These are phyloP conservation scores for Drosophila setosimentum DNA, from an alignment of 2,888 invertebrate species.

Conservation along the genomic window DNA sequence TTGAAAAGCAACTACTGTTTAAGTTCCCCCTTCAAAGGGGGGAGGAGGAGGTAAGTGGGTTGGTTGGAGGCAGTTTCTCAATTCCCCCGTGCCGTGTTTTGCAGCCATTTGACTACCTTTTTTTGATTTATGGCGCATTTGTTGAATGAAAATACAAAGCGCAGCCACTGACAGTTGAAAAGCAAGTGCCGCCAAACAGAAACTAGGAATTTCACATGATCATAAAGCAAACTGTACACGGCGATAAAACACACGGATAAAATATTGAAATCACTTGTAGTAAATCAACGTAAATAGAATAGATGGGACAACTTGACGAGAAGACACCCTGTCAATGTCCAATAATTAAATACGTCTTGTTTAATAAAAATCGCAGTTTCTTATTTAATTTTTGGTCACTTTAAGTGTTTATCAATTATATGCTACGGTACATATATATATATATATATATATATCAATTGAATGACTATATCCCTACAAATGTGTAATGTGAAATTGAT, in stretches of 20 bases:
- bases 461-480: neutral
- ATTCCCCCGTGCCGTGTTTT: neutral
- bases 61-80: neutral
- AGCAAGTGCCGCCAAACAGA: conserved; percentile 73
- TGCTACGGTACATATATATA: neutral
- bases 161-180: conserved; percentile 63
- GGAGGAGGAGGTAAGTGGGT: neutral
- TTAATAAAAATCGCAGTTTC: neutral
- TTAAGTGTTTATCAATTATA: neutral
- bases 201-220: conserved; percentile 81
- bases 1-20: conserved; percentile 81
- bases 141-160: conserved; percentile 69
- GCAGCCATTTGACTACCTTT: conserved; percentile 13
- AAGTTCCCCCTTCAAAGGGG: conserved; percentile 1
- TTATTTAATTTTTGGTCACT: neutral
- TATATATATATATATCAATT: neutral
- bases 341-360: neutral
- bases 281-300: neutral
- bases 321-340: neutral
- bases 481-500: neutral
- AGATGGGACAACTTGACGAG: neutral
- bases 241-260: conserved; percentile 3
- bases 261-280: neutral
- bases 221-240: conserved; percentile 61
- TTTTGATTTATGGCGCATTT: conserved; percentile 76